Evolutionary conservation across 2,888 invertebrate genomes (phyloP).

Genomic region (Merodon equestris): DNA sequence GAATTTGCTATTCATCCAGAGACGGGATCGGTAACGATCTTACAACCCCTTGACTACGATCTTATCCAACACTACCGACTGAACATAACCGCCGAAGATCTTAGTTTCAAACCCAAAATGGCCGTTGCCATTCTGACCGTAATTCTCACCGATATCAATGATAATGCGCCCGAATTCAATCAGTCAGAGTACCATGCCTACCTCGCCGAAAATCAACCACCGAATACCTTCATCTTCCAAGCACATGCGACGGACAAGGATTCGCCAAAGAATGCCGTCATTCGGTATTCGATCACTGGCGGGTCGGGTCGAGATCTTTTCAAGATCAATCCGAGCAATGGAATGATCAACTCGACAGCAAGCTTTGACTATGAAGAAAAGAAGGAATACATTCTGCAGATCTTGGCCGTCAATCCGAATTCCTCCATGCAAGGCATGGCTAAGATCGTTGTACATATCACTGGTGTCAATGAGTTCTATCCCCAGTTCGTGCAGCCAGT

Average conservation of each 20-base stretch:
- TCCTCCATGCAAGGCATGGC: conserved; percentile 88
- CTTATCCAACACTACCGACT: conserved; percentile 89
- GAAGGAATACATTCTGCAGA: conserved; percentile 85
- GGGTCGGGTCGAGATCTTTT: conserved; percentile 88
- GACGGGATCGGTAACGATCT: conserved; percentile 89
- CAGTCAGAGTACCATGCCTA: conserved; percentile 87
- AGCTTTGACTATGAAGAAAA: conserved; percentile 94
- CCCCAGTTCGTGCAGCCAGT: conserved; percentile 93
- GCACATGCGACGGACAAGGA: conserved; percentile 91
- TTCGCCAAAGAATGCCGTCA: conserved; percentile 91
- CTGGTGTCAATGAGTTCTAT: conserved; percentile 93
- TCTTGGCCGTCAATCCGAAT: conserved; percentile 93
- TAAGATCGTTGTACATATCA: conserved; percentile 86
- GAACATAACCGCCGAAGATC: conserved; percentile 92
- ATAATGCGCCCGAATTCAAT: conserved; percentile 93
- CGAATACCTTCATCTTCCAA: conserved; percentile 86
- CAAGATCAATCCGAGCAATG: conserved; percentile 87
- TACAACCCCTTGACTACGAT: conserved; percentile 92
- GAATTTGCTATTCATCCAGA: conserved; percentile 89
- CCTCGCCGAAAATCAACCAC: conserved; percentile 89
- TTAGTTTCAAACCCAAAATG: conserved; percentile 88
- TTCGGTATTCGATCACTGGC: conserved; percentile 90
- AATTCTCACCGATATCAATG: conserved; percentile 94
- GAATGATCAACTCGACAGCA: conserved; percentile 86
- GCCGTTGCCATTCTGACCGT: conserved; percentile 91